Base-by-base conservation (phyloP, 2,888 invertebrate species). In the Patella caerulea region DNA sequence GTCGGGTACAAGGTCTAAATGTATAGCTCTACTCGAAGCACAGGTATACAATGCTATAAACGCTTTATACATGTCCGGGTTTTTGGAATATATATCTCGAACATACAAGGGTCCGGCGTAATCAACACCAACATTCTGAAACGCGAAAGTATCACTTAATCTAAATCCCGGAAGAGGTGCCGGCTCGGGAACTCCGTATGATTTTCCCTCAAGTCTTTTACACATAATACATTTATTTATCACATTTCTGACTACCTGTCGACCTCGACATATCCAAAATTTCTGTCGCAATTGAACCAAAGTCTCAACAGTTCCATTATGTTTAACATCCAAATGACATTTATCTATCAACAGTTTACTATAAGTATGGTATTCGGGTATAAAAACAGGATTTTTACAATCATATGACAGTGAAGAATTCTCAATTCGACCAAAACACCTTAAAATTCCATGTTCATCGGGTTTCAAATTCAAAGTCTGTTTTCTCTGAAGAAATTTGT, bases 1-100 rank as follows among this genome's bases (percentile, higher is more conserved):
- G 59, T 59, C 59, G 7, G 59, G 59, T 19, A 59, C 59, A 17
- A 59, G 19, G 19, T 59, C 59, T n/a, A 59, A 59, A 59, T 59
- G 59, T 59, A 59, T 59, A 3, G 59, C 59, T 59, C 59, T 59
- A n/a, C 59, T 59, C 19, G 59, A 59, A 59, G 59, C 59, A n/a
- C 59, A 59, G 12, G 59, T 59, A 59, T 59, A 59, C 59, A 59
- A 59, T 17, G 59, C 59, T 19, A 59, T 59, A 59, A 59, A 59
- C 19, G 59, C 59, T 19, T 59, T 59, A 59, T 59, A 9, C 15
- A 59, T 59, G 59, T 59, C 59, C 12, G 17, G 59, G 12, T 15
- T 59, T 19, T 59, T 59, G 19, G 59, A 59, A 59, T 59, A 59
- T 19, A 59, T 19, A 11, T 59, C 59, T 59, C 19, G 17, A 17